Base-by-base conservation (phyloP, 2,888 invertebrate genomes). In the Acronicta alni region DNA sequence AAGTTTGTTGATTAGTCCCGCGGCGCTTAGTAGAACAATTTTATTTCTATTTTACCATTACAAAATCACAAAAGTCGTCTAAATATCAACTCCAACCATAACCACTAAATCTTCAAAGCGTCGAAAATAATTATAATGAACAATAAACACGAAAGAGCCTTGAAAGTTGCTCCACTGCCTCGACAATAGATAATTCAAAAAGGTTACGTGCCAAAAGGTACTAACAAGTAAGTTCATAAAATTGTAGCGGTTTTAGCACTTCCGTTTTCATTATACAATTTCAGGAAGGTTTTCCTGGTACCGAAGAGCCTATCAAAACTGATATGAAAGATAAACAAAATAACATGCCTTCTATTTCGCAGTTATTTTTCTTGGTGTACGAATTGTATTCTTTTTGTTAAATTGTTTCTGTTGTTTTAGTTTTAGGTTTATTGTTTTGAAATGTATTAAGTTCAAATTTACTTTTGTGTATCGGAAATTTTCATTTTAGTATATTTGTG, bases 291-390 rank as follows among this genome's bases (percentile, higher is more conserved):
- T 58, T 58, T 72, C 46, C 47, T 63, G n/a, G 26, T 49, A 58
- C 43, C 44, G 35, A 58, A 67, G 54, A 57, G 61, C 49, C 59
- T 62, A 70, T 61, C 54, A 65, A 55, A 35, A 44, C 35, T 41
- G 57, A 59, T 71, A 76, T 71, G 26, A 58, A 75, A 73, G 42
- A 56, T 62, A 75, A 75, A 75, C 77, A 76, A 26, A 45, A 49
- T 18, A 39, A 59, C 53, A 57, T 39, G 15, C 20, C 38, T 55
- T 44, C 44, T 43, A 52, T 47, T 65, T 58, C 15, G 20, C 45
- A 26, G 10, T 48, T 68, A 73, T 69, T 66, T 56, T 66, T 69
- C 39, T 67, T 42, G 23, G 32, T 38, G 30, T 43, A 7, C 32
- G 43, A 44, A 55, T n/a, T 38, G 26, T 49, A 61, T 58, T 66